A percentile compares a stretch with the other conserved stretches of the same genome.
Evolutionary conservation across 2,888 invertebrate species (phyloP).

Genomic region (Campopleginae sp.): DNA sequence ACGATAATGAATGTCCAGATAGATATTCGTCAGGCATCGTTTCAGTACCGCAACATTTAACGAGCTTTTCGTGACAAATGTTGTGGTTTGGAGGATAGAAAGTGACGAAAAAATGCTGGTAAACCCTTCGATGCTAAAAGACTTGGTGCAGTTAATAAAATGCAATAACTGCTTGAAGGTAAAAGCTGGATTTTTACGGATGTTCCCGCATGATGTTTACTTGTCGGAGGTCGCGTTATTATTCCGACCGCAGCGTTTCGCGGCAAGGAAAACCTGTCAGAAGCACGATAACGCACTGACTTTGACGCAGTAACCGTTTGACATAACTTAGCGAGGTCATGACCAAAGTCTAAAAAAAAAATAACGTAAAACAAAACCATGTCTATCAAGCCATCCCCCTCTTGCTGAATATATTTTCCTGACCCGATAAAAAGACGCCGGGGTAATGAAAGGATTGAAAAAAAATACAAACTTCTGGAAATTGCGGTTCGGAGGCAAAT

Average conservation of each 20-base stretch:
- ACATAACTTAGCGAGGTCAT: constrained; percentile 44
- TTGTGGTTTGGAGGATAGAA: constrained; percentile 30
- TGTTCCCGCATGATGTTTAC: constrained; percentile 25
- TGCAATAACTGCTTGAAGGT: not conserved
- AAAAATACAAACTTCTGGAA: not conserved
- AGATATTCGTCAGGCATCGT: constrained; percentile 25
- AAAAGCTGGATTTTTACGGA: constrained; percentile 23
- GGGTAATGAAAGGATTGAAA: not conserved
- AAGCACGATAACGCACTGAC: constrained; percentile 50
- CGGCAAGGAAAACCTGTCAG: constrained; percentile 38
- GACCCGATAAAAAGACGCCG: not conserved
- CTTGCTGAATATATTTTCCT: not conserved
- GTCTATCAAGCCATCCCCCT: constrained; percentile 2
- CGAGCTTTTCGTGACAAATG: constrained; percentile 17
- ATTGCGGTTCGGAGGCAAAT: not conserved
- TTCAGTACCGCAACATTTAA: constrained; percentile 6
- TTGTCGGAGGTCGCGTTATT: constrained; percentile 39
- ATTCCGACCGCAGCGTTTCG: constrained; percentile 45
- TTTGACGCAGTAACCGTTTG: constrained; percentile 50
- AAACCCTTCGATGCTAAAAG: constrained; percentile 47
- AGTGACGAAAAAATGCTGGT: constrained; percentile 19
- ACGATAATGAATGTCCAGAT: constrained; percentile 12
- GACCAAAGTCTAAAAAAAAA: constrained; percentile 25
- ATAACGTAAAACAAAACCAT: constrained; percentile 53
- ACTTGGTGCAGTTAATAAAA: constrained; percentile 36